phyloP scores from a whole-genome alignment of 2,888 invertebrate species.

The Alviniconcha strummeri region DNA sequence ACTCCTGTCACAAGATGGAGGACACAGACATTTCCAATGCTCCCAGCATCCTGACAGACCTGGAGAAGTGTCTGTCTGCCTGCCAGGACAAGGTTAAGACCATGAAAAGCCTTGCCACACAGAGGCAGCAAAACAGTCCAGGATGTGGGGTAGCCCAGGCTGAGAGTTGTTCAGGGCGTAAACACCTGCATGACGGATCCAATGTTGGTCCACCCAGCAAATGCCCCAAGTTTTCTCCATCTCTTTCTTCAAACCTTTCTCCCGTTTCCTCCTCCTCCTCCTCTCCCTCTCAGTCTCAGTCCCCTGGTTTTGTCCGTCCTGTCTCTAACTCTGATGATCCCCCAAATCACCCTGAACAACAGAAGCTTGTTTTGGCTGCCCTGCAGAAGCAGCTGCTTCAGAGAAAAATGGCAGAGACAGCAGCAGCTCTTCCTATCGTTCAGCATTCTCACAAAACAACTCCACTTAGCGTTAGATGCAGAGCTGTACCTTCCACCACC shows the following conservation, averaged over 20 bases:
- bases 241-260: neutral
- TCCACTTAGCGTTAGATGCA: no score
- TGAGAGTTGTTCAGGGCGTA: neutral
- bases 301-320: neutral
- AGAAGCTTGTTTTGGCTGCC: neutral
- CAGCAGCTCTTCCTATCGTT: neutral
- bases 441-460: neutral
- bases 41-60: constrained; percentile 28
- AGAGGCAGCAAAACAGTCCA: neutral
- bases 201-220: neutral
- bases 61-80: constrained; percentile 33
- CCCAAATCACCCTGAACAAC: neutral
- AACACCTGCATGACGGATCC: neutral
- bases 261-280: constrained; percentile 1
- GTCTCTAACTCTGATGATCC: neutral
- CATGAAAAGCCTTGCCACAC: neutral
- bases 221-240: neutral
- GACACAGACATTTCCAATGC: constrained; percentile 29
- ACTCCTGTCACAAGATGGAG: constrained; percentile 33
- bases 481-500: no score
- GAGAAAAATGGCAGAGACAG: neutral
- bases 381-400: constrained; percentile 12
- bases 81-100: neutral
- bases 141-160: neutral
- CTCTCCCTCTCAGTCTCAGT: neutral